These are phyloP conservation scores for Melipona bicolor DNA, from an alignment of 2,888 invertebrate genomes.

Conservation along the genomic window DNA sequence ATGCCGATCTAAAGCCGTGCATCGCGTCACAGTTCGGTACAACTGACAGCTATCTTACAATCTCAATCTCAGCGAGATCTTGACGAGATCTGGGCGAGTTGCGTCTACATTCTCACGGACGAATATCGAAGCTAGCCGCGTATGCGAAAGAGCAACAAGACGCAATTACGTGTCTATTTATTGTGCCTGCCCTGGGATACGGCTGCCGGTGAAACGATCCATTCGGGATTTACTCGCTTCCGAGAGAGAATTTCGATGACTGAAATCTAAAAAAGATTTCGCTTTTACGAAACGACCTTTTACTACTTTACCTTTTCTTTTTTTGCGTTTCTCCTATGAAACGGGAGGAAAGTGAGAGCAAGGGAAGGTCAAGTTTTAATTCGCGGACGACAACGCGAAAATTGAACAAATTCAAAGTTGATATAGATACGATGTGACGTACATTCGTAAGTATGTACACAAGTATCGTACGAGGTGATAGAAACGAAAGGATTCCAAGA, in stretches of 20 bases:
- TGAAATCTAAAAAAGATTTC: not conserved
- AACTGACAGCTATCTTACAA: conserved; percentile 70
- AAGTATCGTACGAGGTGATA: not conserved
- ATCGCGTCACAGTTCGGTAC: conserved; percentile 25
- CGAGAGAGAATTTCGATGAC: conserved; percentile 2
- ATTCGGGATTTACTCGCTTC: not conserved
- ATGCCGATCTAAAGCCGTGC: conserved; percentile 41
- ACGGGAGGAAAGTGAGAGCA: not conserved
- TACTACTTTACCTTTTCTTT: too few relatives aligned
- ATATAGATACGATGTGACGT: not conserved
- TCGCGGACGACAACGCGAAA: not conserved
- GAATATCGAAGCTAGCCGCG: conserved; percentile 71
- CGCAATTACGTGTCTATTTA: conserved; percentile 68
- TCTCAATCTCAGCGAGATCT: conserved; percentile 77
- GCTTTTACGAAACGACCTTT: not conserved
- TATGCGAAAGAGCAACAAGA: conserved; percentile 52
- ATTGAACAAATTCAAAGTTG: not conserved
- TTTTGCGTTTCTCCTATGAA: not conserved
- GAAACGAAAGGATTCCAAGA: not conserved
- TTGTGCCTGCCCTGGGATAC: conserved; percentile 32
- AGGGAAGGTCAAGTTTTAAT: not conserved
- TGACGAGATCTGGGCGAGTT: conserved; percentile 64
- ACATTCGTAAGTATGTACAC: not conserved
- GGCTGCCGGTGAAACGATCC: conserved; percentile 41
- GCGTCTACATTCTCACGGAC: conserved; percentile 55